Base-by-base conservation (phyloP, 64 coral and sea anemone genomes). In the Acropora tenuis region DNA sequence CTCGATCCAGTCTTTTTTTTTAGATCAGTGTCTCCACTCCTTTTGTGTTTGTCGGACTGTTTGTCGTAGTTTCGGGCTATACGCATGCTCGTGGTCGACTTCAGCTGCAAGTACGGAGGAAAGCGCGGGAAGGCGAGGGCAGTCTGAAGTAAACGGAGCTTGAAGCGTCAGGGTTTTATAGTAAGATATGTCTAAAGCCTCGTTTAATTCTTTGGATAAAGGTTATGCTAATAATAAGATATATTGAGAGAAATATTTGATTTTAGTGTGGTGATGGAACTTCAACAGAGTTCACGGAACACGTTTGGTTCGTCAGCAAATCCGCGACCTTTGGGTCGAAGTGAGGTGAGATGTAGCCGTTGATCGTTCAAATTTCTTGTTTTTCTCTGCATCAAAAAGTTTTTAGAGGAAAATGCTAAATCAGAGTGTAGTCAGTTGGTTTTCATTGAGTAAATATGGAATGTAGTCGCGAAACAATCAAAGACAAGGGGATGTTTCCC, bases 61-160 rank as follows among this genome's bases (percentile, higher is more conserved):
- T 30, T 30, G 30, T 30, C 30, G 30, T 30, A 30, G 30, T 30
- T 30, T 30, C 30, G 30, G 30, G 30, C 30, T 30, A 30, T 20
- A 55, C 79, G 6, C 11, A 65, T 43, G 11, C 20, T 1, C 5
- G 11, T 42, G 19, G 30, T 30, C 30, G 30, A 30, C 30, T 30
- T 30, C 30, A 30, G 30, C 30, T 30, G 30, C 30, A 30, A 30
- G 30, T 30, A 30, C 30, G 30, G 30, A 30, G 30, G 30, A 12
- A n/a, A 52, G 47, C 78, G 80, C 80, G 80, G 80, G 80, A 82
- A 82, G 80, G 80, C 65, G 80, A 30, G 30, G 30, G 30, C 30
- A 30, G 30, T 30, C 30, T 30, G 30, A 30, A 30, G 30, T 30
- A 30, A 30, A 30, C 30, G 30, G 30, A 30, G 30, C 30, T 30